Base-by-base conservation (phyloP, 2,113 vertebrate genomes). In the Halcyon malimbica region DNA sequence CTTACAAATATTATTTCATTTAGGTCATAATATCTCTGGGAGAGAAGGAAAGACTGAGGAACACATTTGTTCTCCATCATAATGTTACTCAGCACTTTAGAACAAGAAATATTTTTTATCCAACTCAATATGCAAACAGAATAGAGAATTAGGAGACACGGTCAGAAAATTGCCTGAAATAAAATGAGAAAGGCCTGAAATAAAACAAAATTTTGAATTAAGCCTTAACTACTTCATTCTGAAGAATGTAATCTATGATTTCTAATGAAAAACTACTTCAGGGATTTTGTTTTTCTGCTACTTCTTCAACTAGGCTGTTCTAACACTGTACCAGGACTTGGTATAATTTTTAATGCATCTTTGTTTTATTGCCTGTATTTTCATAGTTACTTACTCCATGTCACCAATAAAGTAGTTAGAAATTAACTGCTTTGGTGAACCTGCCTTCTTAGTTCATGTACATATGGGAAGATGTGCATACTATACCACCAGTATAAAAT, bases 1-100 rank as follows among this genome's bases (percentile, higher is more conserved):
- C 24, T 92, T 59, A 83, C 21, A 92, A 85, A 86, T 92, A 90
- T 86, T 96, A 91, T 50, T 79, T 85, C 82, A 41, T 41, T 76
- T 79, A 91, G 7, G 29, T 88, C 75, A 69, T n/a, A 67, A 57
- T 67, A 77, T 59, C 42, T 80, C 33, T 48, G 39, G 80, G 68
- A 81, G 87, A 86, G 33, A 82, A 84, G 44, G 24, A 96, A 86
- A 89, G 10, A 63, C 60, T 78, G 31, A 89, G 74, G 51, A 90
- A 59, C 6, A 10, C 24, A 31, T 78, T 71, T 95, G 60, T 94
- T 93, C 60, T 90, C n/a, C 35, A 37, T 51, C 80, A 65, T 67
- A 93, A 69, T 13, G 7, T 29, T 76, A 53, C 51, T 83, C 48
- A 71, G 42, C 39, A 60, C 29, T 94, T 82, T 11, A 74, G 18